phyloP scores from a whole-genome alignment of 2,113 vertebrate species.

The Heptranchias perlo region DNA sequence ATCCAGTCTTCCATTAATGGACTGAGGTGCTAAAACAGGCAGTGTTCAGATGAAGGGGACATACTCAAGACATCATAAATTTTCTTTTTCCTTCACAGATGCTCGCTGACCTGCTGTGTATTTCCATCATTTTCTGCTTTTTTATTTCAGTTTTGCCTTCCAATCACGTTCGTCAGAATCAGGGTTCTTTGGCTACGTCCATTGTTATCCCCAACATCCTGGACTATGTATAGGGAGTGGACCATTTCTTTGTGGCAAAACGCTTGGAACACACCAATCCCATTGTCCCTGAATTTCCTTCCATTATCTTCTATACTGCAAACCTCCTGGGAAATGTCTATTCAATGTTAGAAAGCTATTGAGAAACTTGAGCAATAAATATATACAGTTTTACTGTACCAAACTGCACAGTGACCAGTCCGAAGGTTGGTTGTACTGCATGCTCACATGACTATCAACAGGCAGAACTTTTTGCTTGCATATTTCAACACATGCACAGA shows the following conservation, averaged over 20 bases:
- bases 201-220: conserved; percentile 23
- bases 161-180: not conserved
- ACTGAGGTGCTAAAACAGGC: not conserved
- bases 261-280: conserved; percentile 12
- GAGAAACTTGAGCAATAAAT: not conserved
- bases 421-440: not conserved
- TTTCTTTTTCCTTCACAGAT: not conserved
- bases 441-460: too few relatives aligned
- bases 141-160: not conserved
- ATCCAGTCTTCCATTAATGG: not conserved
- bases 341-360: conserved; percentile 1
- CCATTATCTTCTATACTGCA: not conserved
- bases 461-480: not conserved
- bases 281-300: conserved; percentile 32
- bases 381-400: not conserved
- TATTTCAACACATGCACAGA: not conserved
- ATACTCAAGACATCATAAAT: not conserved
- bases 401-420: not conserved
- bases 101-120: not conserved
- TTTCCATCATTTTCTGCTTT: conserved; percentile 6
- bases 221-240: not conserved
- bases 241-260: not conserved
- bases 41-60: not conserved
- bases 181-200: not conserved
- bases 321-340: conserved; percentile 17